These are phyloP conservation scores for Aplysina aerophoba DNA, from an alignment of 37 sponge, comb jelly and placozoan genomes.

Conservation along the genomic window DNA sequence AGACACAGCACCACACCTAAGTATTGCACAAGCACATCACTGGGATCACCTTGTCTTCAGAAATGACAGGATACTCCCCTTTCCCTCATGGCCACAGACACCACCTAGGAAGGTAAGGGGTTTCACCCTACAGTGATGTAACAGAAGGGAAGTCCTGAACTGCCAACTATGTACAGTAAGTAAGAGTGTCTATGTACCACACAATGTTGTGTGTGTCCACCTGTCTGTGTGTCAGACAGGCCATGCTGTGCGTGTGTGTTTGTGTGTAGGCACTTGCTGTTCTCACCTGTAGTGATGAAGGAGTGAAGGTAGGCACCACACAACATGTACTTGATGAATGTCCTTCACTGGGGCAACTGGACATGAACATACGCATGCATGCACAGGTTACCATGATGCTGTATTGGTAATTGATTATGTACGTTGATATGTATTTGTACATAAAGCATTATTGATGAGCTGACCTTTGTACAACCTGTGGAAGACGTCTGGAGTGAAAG, in stretches of 20 bases:
- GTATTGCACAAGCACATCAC: too few species aligned
- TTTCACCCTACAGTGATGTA: constrained; percentile 56
- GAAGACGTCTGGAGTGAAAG: constrained; percentile 38
- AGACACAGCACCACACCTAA: background rate
- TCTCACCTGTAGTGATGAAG: constrained; percentile 59
- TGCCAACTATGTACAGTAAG: background rate
- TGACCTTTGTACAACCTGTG: constrained; percentile 61
- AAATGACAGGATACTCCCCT: constrained; percentile 69
- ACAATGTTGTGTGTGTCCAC: background rate
- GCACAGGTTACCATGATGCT: too few species aligned
- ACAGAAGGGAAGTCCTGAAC: background rate
- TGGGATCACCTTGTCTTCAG: constrained; percentile 64
- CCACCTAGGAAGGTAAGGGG: constrained; percentile 76
- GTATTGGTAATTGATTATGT: background rate
- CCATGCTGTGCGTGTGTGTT: background rate
- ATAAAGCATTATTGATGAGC: background rate
- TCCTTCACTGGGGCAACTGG: constrained; percentile 71
- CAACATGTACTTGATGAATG: constrained; percentile 47
- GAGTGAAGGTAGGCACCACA: constrained; percentile 67
- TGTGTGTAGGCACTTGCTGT: background rate
- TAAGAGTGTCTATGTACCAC: too few species aligned
- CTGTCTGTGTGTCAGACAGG: background rate
- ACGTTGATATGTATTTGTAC: background rate
- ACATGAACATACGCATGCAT: background rate
- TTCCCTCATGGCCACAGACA: constrained; percentile 83